These are phyloP conservation scores for Pelusios castaneus DNA, from an alignment of 2,113 vertebrate genomes.

Conservation along the genomic window DNA sequence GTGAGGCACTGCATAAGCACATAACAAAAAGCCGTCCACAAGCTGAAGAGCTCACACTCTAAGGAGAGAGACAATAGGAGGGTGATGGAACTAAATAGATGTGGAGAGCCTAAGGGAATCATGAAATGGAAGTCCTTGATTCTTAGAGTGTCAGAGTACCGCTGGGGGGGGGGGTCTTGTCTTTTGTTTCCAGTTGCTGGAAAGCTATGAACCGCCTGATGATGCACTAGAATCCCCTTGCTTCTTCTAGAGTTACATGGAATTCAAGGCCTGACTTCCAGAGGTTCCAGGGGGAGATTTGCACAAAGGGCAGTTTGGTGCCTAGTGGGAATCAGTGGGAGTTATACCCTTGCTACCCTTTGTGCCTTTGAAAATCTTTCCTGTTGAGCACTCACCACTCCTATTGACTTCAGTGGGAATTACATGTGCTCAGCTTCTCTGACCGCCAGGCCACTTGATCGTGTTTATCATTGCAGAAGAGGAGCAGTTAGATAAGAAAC, in stretches of 20 bases:
- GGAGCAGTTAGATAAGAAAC: neutral
- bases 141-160: neutral
- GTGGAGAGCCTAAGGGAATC: neutral
- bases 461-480: neutral
- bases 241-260: neutral
- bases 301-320: neutral
- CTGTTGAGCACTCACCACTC: neutral
- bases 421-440: neutral
- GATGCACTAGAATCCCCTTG: neutral
- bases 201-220: neutral
- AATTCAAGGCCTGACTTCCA: neutral
- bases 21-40: neutral
- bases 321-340: neutral
- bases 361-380: neutral
- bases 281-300: neutral
- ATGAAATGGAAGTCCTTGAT: neutral
- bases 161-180: neutral
- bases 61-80: neutral
- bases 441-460: neutral
- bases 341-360: neutral
- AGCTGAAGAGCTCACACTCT: neutral
- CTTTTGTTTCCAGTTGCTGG: neutral
- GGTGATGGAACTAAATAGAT: neutral
- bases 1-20: neutral
- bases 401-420: neutral